A percentile compares a stretch with the other conserved stretches of the same genome.
These are phyloP conservation scores for Drosophila neoperkinsi DNA, from an alignment of 2,888 invertebrate species.

Conservation along the genomic window DNA sequence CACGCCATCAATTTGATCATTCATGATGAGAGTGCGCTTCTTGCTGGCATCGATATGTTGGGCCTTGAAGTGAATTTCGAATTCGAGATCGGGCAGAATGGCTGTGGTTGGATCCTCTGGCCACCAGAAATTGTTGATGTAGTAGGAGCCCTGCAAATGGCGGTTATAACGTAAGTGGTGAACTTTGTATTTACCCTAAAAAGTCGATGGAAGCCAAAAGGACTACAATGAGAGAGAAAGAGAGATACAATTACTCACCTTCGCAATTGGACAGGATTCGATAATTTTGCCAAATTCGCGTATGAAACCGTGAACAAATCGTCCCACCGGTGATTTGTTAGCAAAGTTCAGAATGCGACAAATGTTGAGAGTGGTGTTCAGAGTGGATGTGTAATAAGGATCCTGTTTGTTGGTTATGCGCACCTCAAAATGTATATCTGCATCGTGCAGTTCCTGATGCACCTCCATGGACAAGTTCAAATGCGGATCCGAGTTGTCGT, in stretches of 20 bases:
- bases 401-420: constrained; percentile 74
- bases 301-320: constrained; percentile 69
- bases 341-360: constrained; percentile 77
- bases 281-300: constrained; percentile 77
- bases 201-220: not conserved
- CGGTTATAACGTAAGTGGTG: constrained; percentile 59
- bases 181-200: constrained; percentile 56
- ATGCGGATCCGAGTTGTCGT: constrained; percentile 80
- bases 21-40: constrained; percentile 72
- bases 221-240: not conserved
- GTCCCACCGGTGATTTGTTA: constrained; percentile 77
- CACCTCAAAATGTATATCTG: constrained; percentile 76
- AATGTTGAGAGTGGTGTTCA: constrained; percentile 80
- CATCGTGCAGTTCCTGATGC: constrained; percentile 70
- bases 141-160: constrained; percentile 81
- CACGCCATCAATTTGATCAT: constrained; percentile 78
- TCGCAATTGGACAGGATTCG: constrained; percentile 79
- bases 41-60: constrained; percentile 72
- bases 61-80: constrained; percentile 66
- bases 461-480: constrained; percentile 81
- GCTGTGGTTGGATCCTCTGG: constrained; percentile 82
- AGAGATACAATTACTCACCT: constrained; percentile 61
- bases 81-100: constrained; percentile 78
- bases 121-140: constrained; percentile 81
- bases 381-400: constrained; percentile 62